Evolutionary conservation across 2,113 vertebrate genomes (phyloP).

Genomic region (Chaetodon trifascialis): DNA sequence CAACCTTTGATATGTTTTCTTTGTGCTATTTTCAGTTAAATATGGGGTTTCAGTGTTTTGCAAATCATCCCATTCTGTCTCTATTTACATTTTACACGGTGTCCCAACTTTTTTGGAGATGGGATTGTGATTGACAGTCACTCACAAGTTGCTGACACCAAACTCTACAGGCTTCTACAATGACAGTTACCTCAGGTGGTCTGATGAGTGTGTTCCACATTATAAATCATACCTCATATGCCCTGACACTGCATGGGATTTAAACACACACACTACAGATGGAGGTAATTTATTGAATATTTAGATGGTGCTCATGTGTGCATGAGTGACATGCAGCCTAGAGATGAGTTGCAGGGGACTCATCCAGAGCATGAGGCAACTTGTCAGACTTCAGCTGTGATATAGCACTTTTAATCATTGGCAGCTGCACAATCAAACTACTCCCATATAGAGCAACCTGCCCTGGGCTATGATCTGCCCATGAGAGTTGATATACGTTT

Average conservation of each 20-base stretch:
- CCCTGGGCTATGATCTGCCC: not conserved
- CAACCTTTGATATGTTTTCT: too few species aligned
- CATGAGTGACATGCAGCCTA: constrained; percentile 12
- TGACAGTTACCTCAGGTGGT: constrained; percentile 1
- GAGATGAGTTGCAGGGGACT: not conserved
- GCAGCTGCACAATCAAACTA: constrained; percentile 20
- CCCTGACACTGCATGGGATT: not conserved
- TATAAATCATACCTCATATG: not conserved
- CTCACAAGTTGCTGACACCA: not conserved
- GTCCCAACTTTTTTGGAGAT: too few species aligned
- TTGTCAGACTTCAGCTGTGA: constrained; percentile 34
- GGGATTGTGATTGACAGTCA: not conserved
- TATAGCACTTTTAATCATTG: constrained; percentile 4
- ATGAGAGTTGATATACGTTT: not conserved
- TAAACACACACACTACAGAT: constrained; percentile 14
- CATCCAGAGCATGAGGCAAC: constrained; percentile 30
- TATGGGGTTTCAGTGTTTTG: too few species aligned
- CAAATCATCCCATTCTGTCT: too few species aligned
- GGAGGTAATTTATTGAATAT: not conserved
- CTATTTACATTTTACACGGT: too few species aligned
- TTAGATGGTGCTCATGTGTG: not conserved
- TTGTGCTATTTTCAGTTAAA: too few species aligned
- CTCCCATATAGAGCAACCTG: not conserved
- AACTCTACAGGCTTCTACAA: not conserved
- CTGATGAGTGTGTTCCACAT: not conserved